Evolutionary conservation across 2,888 invertebrate species (phyloP), one percentile per base, ranked within the genome.

Genomic region (Mechanitis messenoides): DNA sequence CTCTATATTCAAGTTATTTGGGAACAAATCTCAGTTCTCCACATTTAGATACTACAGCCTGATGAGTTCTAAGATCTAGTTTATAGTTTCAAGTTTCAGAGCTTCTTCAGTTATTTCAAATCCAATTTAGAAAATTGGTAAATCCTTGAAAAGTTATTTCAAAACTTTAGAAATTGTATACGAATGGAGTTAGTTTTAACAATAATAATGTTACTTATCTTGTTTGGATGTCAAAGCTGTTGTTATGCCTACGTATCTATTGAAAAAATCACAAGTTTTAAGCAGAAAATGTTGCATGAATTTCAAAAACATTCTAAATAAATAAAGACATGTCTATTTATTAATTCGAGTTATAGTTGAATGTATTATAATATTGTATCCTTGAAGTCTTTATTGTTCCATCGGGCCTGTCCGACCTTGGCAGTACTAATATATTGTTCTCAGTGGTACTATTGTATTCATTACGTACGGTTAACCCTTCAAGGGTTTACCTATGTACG

Each of bases 361-460:
- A 20, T 20, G 35, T 35, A 35, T 9, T 9, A 50, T 50, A 50
- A 50, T 50, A 50, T 50, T 31, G 28, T 28, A 50, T 31, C 28
- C 50, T 50, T 50, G 50, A 50, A 31, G 9, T 31, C 9, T 50
- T 50, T 50, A 50, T 31, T 50, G 50, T 9, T 50, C 59, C 53
- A 60, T 64, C 55, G 64, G 56, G 35, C n/a, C 31, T 45, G 42
- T 58, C 59, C 47, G 56, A 62, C 64, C 60, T 67, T 63, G 62
- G 60, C 61, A 60, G 61, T 62, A 63, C 58, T 55, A 60, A 67
- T 68, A 58, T 65, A 70, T 68, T 63, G 63, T 58, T 53, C 69
- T 65, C 70, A 58, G 61, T 58, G 68, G 69, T 53, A 62, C 68
- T 58, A 70, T 69, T 68, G 56, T 53, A 67, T 64, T 66, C 63